Evolutionary conservation across 1,140 invertebrate species (phyloP), one percentile per base, ranked within the genome.

Genomic region (Hesperophylax magnus): DNA sequence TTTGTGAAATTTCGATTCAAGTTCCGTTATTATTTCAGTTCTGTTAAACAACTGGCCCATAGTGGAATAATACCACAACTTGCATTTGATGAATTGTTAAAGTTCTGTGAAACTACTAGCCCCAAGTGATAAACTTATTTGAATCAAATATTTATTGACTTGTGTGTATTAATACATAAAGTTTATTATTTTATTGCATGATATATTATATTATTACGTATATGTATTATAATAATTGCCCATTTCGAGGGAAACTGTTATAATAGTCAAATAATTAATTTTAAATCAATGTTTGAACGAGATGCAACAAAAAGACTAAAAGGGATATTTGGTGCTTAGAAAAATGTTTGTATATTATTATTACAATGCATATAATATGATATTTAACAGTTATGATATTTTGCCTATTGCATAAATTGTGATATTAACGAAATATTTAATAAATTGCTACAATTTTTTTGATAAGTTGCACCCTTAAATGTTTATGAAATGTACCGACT

Each of bases 391-490:
- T 72, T 72, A 54, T 65, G 60, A 77, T 77, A 77, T 77, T 77
- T 63, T 77, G 75, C 75, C 75, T 77, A 77, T 77, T 77, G 58
- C 31, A 63, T 65, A 65, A 77, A 61, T 52, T 77, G 75, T 77
- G 75, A 77, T 77, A 77, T 65, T 77, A 63, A 47, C 34, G 18
- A 75, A 75, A 75, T 63, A 52, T 63, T 77, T 63, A 18, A 47
- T 77, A 65, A 77, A 52, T 47, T 77, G 61, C 58, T 77, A 65
- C 61, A 61, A 76, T 76, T 65, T 77, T 77, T 15, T 76, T 58
- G 34, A 39, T 65, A 65, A 77, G 34, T 77, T 77, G 75, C 61
- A 77, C 34, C 58, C 65, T 72, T 9, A 20, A 72, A 72, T 72
- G 39, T 72, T 72, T 53, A 72, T 54, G 18, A 54, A 54, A 72